These are phyloP conservation scores for Allobates femoralis DNA, from an alignment of 2,797 vertebrate genomes.

Conservation along the genomic window DNA sequence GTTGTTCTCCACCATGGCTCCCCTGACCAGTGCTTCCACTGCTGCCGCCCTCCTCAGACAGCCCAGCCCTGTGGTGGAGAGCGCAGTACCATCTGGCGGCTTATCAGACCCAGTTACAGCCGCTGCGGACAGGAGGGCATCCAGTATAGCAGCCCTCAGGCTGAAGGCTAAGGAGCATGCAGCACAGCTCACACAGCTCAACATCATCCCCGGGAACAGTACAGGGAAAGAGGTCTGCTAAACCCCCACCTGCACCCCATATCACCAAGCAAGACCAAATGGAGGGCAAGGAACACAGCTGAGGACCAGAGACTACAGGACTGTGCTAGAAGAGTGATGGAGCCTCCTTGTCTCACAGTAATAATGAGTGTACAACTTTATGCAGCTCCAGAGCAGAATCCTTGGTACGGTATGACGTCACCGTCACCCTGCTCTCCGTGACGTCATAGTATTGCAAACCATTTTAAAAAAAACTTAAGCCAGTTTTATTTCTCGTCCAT, in stretches of 20 bases:
- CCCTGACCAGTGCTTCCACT: constrained; percentile 92
- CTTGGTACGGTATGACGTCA: constrained; percentile 66
- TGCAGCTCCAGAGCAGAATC: constrained; percentile 67
- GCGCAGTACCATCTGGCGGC: constrained; percentile 82
- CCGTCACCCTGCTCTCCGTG: constrained; percentile 42
- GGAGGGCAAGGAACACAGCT: constrained; percentile 56
- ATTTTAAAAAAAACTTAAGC: neutral
- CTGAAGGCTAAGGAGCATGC: constrained; percentile 99
- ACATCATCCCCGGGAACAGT: constrained; percentile 89
- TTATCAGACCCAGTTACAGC: constrained; percentile 86
- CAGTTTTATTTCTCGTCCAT: constrained; percentile 19
- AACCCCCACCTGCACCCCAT: constrained; percentile 70
- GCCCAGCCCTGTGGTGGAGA: constrained; percentile 86
- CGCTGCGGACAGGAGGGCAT: constrained; percentile 93
- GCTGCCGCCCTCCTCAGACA: constrained; percentile 91
- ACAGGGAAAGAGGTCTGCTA: constrained; percentile 98
- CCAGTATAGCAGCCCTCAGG: constrained; percentile 95
- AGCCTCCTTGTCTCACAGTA: constrained; percentile 65
- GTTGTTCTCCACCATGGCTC: constrained; percentile 96
- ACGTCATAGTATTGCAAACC: constrained; percentile 29
- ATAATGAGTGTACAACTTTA: constrained; percentile 61
- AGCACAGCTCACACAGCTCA: constrained; percentile 96
- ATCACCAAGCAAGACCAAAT: constrained; percentile 77
- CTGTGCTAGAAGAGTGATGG: constrained; percentile 57
- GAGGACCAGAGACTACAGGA: constrained; percentile 71